These are phyloP conservation scores for Aleiodes alternator DNA, from an alignment of 2,888 invertebrate species.

Conservation along the genomic window DNA sequence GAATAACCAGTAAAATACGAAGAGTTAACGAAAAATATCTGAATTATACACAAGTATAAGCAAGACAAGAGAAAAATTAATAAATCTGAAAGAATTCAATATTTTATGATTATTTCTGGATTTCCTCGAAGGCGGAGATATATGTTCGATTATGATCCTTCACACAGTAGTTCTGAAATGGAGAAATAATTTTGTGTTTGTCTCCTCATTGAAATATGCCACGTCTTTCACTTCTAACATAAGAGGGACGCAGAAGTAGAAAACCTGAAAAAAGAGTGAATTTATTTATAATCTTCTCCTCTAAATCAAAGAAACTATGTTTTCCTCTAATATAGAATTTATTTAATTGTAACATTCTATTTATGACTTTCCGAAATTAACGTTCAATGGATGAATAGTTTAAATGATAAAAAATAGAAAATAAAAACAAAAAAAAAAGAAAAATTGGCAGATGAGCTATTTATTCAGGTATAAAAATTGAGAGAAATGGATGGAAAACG, in stretches of 20 bases:
- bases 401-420: neutral
- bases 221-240: neutral
- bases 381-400: neutral
- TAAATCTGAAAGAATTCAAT: conserved; percentile 54
- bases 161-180: conserved; percentile 52
- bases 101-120: conserved; percentile 31
- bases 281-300: conserved; percentile 27
- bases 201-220: conserved; percentile 34
- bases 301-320: conserved; percentile 50
- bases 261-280: conserved; percentile 45
- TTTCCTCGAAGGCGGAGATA: neutral
- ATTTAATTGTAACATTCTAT: neutral
- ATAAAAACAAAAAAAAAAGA: neutral
- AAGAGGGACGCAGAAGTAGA: neutral
- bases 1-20: no score
- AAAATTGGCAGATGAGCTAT: conserved; percentile 8
- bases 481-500: conserved; percentile 7
- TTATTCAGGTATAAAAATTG: conserved; percentile 12
- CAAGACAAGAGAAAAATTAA: conserved; percentile 27
- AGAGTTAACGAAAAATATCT: conserved; percentile 16
- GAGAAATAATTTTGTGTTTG: conserved; percentile 46
- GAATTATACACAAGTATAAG: conserved; percentile 46
- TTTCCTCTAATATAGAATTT: neutral
- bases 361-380: neutral
- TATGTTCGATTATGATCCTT: neutral